These are phyloP conservation scores for Prenolepis imparis DNA, from an alignment of 2,888 invertebrate species.

Conservation along the genomic window DNA sequence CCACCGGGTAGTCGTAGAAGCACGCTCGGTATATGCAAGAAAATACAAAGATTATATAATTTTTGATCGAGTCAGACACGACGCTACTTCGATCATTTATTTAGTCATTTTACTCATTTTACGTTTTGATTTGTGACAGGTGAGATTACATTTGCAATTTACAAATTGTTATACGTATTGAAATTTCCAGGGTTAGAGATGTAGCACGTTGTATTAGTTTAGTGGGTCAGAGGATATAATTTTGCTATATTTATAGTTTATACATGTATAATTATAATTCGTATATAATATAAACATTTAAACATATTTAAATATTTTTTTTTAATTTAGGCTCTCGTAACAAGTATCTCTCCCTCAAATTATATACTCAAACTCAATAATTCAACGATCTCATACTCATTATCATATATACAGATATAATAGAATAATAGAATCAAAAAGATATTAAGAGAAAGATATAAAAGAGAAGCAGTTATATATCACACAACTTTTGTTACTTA, in stretches of 20 bases:
- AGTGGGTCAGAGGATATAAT: slow-evolving; percentile 1
- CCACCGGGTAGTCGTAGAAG: slow-evolving; percentile 79
- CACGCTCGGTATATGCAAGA: slow-evolving; percentile 76
- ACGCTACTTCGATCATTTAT: neutral
- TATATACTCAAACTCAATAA: slow-evolving; percentile 20
- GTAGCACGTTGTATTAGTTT: no score
- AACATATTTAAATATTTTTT: slow-evolving; percentile 7
- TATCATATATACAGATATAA: neutral
- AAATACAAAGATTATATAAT: slow-evolving; percentile 7
- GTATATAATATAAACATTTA: slow-evolving; percentile 24
- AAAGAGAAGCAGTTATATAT: neutral
- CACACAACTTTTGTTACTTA: neutral
- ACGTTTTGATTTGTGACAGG: neutral
- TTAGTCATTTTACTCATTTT: neutral
- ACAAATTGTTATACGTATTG: neutral
- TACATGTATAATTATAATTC: neutral
- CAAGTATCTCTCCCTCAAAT: neutral
- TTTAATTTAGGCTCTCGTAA: slow-evolving; percentile 37
- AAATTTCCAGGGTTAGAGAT: slow-evolving; percentile 7
- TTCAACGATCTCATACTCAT: neutral
- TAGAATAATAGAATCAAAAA: neutral
- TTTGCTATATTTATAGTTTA: slow-evolving; percentile 47
- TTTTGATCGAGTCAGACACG: neutral
- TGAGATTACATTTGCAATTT: neutral
- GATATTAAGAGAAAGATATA: slow-evolving; percentile 22